A percentile compares a stretch with the other conserved stretches of the same genome.
phyloP scores from a whole-genome alignment of 2,113 vertebrate genomes.

The Lophochroa leadbeateri region DNA sequence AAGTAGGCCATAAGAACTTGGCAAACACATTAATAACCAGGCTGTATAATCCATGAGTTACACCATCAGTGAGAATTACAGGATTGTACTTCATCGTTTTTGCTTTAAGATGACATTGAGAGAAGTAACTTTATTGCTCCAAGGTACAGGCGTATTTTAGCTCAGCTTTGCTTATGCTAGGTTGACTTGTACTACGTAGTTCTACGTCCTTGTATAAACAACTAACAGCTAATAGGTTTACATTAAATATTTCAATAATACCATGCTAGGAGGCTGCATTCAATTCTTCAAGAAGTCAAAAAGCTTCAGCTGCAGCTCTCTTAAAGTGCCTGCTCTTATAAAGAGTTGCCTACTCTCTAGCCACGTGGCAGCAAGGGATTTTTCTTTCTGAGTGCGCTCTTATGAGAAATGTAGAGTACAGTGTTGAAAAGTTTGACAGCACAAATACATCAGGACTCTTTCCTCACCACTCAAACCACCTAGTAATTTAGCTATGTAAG shows the following conservation, averaged over 20 bases:
- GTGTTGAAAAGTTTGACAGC: background rate
- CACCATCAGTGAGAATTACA: background rate
- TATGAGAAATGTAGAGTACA: background rate
- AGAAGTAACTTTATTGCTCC: background rate
- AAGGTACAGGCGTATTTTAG: background rate
- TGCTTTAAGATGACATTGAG: background rate
- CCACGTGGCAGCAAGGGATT: background rate
- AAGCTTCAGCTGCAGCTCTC: background rate
- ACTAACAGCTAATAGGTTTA: background rate
- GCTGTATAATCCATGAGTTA: background rate
- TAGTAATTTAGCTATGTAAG: background rate
- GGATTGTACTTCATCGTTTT: background rate
- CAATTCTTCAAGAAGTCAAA: background rate
- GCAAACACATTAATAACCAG: background rate
- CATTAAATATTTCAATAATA: background rate
- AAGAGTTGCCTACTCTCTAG: background rate
- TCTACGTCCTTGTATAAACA: background rate
- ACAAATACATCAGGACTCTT: background rate
- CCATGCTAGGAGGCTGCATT: background rate
- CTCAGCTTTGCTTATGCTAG: background rate
- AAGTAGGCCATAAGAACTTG: background rate
- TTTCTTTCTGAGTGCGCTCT: background rate
- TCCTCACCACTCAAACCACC: slow-evolving; percentile 19
- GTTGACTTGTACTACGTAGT: background rate
- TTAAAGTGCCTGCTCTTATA: background rate